Conservation (phyloP, 2,888 invertebrate species). For the Eristalis arbustorum region DNA sequence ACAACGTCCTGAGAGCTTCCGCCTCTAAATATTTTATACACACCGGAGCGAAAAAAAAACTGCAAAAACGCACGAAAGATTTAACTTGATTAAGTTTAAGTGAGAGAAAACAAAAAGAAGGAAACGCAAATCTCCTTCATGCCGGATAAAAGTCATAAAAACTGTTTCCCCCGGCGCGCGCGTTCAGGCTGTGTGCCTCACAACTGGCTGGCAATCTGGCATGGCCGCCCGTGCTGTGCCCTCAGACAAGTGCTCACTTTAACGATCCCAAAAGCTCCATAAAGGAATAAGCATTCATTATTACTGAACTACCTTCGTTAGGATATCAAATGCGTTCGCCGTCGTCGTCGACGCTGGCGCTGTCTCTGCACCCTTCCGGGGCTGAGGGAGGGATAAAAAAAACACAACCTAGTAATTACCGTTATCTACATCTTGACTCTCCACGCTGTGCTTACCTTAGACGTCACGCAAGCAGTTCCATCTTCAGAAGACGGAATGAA, state of each 20-base stretch:
- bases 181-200: not conserved
- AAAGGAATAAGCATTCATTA: not conserved
- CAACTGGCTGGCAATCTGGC: not conserved
- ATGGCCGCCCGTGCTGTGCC: not conserved
- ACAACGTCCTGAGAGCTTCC: not conserved
- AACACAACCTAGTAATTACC: constrained; percentile 10
- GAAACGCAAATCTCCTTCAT: not conserved
- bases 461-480: not conserved
- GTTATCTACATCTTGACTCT: constrained; percentile 2
- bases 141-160: not conserved
- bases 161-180: not conserved
- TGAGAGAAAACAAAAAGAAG: not conserved
- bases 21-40: not conserved
- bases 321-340: not conserved
- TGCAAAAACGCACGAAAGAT: not conserved
- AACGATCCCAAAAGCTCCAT: not conserved
- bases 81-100: not conserved
- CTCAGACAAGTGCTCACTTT: not conserved
- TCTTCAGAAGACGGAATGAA: not conserved
- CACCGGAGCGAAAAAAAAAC: not conserved
- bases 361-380: not conserved
- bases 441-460: constrained; percentile 3
- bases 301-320: not conserved
- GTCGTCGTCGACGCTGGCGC: not conserved
- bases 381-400: too few relatives aligned